phyloP scores from a whole-genome alignment of 2,797 vertebrate genomes.

The Gymnoscopelus microlampas region DNA sequence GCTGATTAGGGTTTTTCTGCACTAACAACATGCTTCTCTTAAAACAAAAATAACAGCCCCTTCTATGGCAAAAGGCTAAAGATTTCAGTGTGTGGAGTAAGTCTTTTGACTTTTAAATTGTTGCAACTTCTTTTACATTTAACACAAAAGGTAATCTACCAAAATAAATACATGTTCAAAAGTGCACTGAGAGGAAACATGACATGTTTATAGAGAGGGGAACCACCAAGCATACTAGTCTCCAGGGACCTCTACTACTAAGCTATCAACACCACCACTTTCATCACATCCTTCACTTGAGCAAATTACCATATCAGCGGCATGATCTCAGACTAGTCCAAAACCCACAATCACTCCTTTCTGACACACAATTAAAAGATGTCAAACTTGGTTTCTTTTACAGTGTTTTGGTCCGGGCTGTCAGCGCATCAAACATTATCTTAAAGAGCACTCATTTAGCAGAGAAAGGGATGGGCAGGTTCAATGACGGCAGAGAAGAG shows the following conservation, averaged over 20 bases:
- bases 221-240: constrained; percentile 50
- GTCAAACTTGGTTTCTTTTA: constrained; percentile 85
- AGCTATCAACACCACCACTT: constrained; percentile 68
- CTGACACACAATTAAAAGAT: constrained; percentile 86
- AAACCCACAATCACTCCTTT: constrained; percentile 79
- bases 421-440: constrained; percentile 84
- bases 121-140: constrained; percentile 20
- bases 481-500: constrained; percentile 59
- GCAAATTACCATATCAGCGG: constrained; percentile 76
- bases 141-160: constrained; percentile 15
- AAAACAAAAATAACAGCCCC: constrained; percentile 87
- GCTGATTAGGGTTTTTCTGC: constrained; percentile 86
- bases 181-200: constrained; percentile 23
- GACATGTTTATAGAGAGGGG: constrained; percentile 56
- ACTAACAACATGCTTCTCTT: constrained; percentile 87
- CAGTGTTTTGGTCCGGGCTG: constrained; percentile 81
- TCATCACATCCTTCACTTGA: constrained; percentile 74
- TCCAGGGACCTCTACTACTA: constrained; percentile 57
- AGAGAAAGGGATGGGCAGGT: constrained; percentile 66
- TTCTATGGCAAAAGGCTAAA: constrained; percentile 26
- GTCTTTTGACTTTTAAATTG: background rate
- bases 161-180: constrained; percentile 52
- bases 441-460: constrained; percentile 87
- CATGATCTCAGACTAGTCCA: constrained; percentile 73
- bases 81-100: constrained; percentile 25